Conservation (phyloP, 2,888 invertebrate species). For the Pegoplata infirma region DNA sequence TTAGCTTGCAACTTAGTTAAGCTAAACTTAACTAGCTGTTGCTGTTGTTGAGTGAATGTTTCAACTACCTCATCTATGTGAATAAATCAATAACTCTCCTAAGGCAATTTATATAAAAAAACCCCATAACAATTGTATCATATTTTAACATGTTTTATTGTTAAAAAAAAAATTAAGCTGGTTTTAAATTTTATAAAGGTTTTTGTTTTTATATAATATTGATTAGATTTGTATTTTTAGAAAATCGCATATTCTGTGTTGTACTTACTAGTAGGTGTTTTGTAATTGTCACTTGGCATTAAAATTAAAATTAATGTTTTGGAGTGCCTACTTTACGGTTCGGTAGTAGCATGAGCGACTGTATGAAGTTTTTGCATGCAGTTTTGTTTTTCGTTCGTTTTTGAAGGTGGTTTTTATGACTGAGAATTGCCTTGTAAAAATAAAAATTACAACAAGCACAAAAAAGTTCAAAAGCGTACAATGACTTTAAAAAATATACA, state of each 20-base stretch:
- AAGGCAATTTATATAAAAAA: not conserved
- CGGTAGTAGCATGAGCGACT: conserved; percentile 34
- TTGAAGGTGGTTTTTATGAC: conserved; percentile 44
- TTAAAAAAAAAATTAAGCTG: conserved; percentile 6
- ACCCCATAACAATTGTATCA: conserved; percentile 42
- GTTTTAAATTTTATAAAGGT: not conserved
- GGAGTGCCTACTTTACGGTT: conserved; percentile 32
- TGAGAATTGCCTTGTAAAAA: conserved; percentile 45
- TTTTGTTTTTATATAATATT: not conserved
- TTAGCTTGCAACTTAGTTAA: not conserved
- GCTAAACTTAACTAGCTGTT: conserved; percentile 30
- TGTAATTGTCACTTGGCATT: conserved; percentile 55
- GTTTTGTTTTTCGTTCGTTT: conserved; percentile 8
- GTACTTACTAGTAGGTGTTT: conserved; percentile 19
- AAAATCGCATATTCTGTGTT: conserved; percentile 8
- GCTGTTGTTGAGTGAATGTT: conserved; percentile 11
- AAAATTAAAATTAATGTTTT: conserved; percentile 45
- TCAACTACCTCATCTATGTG: conserved; percentile 6
- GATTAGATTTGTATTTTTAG: conserved; percentile 1
- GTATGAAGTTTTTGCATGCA: conserved; percentile 8
- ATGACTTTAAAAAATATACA: conserved; percentile 49
- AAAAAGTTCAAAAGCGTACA: conserved; percentile 64
- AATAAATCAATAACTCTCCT: not conserved
- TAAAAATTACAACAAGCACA: conserved; percentile 46
- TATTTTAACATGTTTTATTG: conserved; percentile 37